These are phyloP conservation scores for Coilia nasus DNA, from an alignment of 2,797 vertebrate genomes.

Conservation along the genomic window DNA sequence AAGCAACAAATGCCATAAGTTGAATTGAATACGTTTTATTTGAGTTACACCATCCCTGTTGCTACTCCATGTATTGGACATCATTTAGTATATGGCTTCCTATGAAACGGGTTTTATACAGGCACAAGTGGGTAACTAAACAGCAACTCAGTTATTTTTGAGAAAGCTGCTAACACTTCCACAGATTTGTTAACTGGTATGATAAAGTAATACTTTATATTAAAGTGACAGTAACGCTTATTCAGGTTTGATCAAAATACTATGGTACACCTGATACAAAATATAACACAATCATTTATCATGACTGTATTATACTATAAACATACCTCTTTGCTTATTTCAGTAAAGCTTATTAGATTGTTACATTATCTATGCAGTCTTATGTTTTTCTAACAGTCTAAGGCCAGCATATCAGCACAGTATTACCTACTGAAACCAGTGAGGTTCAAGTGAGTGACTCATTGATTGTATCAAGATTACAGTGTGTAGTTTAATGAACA, in stretches of 20 bases:
- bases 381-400: slow-evolving; percentile 20
- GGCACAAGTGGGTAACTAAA: slow-evolving; percentile 16
- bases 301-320: background rate
- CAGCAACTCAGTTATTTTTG: slow-evolving; percentile 20
- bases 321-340: slow-evolving; percentile 24
- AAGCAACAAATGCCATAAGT: background rate
- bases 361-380: slow-evolving; percentile 15
- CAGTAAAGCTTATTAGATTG: slow-evolving; percentile 19
- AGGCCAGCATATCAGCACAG: slow-evolving; percentile 21
- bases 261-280: slow-evolving; percentile 12
- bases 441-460: slow-evolving; percentile 17
- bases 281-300: slow-evolving; percentile 12
- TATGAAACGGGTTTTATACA: slow-evolving; percentile 22
- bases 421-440: slow-evolving; percentile 9
- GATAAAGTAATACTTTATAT: slow-evolving; percentile 21
- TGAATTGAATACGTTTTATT: background rate
- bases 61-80: slow-evolving; percentile 12
- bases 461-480: slow-evolving; percentile 19
- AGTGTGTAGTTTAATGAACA: slow-evolving; percentile 15
- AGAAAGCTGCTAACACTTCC: slow-evolving; percentile 18
- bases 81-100: slow-evolving; percentile 21
- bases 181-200: slow-evolving; percentile 4
- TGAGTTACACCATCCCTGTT: slow-evolving; percentile 15
- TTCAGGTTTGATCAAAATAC: slow-evolving; percentile 16
- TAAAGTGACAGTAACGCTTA: slow-evolving; percentile 14